Percentiles rank a stretch among this genome's conserved stretches.
Evolutionary conservation across 2,113 vertebrate species (phyloP).

Genomic region (Petrocephalus zakoni): DNA sequence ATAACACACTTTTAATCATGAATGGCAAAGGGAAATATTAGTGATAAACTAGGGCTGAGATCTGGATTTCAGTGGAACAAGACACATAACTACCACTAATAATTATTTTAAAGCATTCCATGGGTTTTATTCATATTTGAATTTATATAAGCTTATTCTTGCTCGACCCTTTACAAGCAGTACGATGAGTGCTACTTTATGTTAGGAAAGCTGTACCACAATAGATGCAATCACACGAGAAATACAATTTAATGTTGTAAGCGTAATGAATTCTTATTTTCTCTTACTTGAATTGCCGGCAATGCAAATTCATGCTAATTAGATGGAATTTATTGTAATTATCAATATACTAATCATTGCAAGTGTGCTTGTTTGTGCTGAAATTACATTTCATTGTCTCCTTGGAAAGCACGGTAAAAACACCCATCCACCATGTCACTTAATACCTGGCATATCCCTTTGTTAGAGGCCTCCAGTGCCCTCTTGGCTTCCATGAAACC

Average conservation of each 20-base stretch:
- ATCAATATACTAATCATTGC: slow-evolving; percentile 6
- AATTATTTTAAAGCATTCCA: neutral
- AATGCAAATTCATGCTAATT: slow-evolving; percentile 16
- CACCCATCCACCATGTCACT: neutral
- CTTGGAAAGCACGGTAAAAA: neutral
- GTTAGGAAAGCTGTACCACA: neutral
- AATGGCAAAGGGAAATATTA: neutral
- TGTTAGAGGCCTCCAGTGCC: slow-evolving; percentile 1
- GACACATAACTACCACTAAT: neutral
- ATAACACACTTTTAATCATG: neutral
- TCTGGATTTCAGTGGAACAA: neutral
- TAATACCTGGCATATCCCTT: neutral
- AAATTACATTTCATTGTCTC: slow-evolving; percentile 10
- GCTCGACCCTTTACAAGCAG: neutral
- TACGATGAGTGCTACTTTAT: neutral
- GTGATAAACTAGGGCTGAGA: neutral
- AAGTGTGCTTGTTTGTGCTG: neutral
- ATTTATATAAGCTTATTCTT: neutral
- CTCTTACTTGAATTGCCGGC: slow-evolving; percentile 5
- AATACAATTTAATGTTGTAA: slow-evolving; percentile 13
- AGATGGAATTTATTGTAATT: slow-evolving; percentile 18
- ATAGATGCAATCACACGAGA: slow-evolving; percentile 10
- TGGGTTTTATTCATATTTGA: slow-evolving; percentile 1
- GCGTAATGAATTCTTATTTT: slow-evolving; percentile 11
- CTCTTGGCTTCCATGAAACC: slow-evolving; percentile 19